These are phyloP conservation scores for Lepus oiostolus DNA, from an alignment of 2,797 vertebrate genomes.

Conservation along the genomic window DNA sequence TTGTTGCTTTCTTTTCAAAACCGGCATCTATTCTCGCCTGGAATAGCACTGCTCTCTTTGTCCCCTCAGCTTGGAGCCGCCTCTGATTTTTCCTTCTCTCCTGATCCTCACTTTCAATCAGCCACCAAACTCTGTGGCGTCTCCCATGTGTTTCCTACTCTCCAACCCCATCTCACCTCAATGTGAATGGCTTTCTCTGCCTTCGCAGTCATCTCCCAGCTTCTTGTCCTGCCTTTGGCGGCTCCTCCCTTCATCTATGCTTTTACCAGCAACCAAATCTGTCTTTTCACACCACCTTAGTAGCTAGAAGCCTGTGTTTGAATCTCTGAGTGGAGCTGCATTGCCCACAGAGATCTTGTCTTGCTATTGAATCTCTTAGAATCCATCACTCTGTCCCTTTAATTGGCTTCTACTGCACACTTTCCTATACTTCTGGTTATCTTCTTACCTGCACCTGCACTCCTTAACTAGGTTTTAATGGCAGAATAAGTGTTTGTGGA, in stretches of 20 bases:
- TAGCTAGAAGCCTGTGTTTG: neutral
- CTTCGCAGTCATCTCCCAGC: neutral
- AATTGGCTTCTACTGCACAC: neutral
- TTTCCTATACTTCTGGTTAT: neutral
- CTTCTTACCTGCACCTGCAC: neutral
- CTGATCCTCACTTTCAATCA: neutral
- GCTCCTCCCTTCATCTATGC: neutral
- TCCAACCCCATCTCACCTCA: neutral
- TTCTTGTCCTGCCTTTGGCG: neutral
- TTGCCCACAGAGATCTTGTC: neutral
- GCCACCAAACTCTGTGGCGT: neutral
- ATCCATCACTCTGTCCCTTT: neutral
- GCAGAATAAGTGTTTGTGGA: neutral
- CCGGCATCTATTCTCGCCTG: neutral
- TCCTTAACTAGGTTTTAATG: neutral
- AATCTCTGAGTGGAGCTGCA: neutral
- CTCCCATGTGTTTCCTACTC: neutral
- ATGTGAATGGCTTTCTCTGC: neutral
- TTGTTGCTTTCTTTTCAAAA: slow-evolving; percentile 1
- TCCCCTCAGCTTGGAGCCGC: neutral
- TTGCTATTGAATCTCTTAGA: neutral
- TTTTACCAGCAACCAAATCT: neutral
- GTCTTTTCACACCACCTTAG: neutral
- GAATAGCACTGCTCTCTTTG: neutral
- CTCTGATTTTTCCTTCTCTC: neutral